Conservation (phyloP, 1,140 invertebrate species). For the Drosophila arawakana region DNA sequence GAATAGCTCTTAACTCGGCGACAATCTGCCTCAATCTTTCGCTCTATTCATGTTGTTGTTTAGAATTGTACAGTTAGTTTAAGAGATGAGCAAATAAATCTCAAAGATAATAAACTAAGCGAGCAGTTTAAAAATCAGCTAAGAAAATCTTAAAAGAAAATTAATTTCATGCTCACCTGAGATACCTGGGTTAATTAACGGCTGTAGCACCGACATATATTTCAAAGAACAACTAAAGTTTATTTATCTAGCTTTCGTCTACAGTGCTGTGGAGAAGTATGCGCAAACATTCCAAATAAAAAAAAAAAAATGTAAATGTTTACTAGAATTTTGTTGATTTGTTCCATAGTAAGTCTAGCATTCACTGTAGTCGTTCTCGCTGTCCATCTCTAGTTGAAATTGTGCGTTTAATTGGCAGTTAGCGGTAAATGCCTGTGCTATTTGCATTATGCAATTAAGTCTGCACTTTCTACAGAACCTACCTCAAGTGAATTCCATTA, state of each 20-base stretch:
- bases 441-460: slow-evolving; percentile 46
- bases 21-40: slow-evolving; percentile 67
- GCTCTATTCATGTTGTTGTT: slow-evolving; percentile 47
- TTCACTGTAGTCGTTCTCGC: too few species aligned
- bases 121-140: background rate
- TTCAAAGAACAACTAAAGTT: too few species aligned
- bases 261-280: too few species aligned
- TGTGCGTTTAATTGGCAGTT: background rate
- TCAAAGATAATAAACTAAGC: background rate
- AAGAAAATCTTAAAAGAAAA: background rate
- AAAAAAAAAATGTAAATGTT: background rate
- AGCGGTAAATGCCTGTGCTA: background rate
- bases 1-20: slow-evolving; percentile 64
- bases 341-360: too few species aligned
- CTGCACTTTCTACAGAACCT: slow-evolving; percentile 47
- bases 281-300: too few species aligned
- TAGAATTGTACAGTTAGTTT: slow-evolving; percentile 16
- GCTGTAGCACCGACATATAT: too few species aligned
- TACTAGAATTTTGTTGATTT: too few species aligned
- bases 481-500: slow-evolving; percentile 57
- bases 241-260: too few species aligned
- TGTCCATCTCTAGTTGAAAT: background rate
- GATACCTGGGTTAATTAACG: background rate
- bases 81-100: slow-evolving; percentile 5
- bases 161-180: background rate